Evolutionary conservation across 2,888 invertebrate species (phyloP), one percentile per base, ranked within the genome.

Genomic region (Eubasilissa splendida): DNA sequence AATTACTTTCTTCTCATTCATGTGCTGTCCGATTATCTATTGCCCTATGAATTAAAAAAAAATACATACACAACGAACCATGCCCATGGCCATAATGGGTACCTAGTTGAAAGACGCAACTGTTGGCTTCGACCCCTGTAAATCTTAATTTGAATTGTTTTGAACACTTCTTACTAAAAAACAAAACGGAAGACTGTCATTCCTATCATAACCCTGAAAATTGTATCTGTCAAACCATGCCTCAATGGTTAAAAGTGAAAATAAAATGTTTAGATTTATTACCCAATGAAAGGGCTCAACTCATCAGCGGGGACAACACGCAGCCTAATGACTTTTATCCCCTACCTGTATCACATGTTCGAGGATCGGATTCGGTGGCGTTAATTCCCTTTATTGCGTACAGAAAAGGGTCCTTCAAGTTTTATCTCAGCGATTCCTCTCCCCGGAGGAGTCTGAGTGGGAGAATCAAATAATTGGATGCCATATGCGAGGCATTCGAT

Each of bases 301-400:
- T 74, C 80, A 65, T 75, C 66, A 58, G 75, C 65, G 14, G 58
- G 65, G 66, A 63, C 54, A 54, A 73, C 56, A 81, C 79, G 79
- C 76, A 79, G 63, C 70, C 33, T 66, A 77, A 79, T 79, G 74
- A 58, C 65, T 78, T 73, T 70, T 77, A 79, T 81, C 74, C 63
- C 75, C 53, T 56, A 80, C 76, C 79, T 79, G 83, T 68, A 81
- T 83, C 81, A 81, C 83, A 77, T 75, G 74, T 74, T 76, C 70
- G 59, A 71, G 58, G 78, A 80, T 82, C 80, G 80, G 82, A 79
- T 80, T 80, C 77, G 75, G 68, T 60, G 80, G 83, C 81, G 83
- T 83, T 82, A 83, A 83, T 83, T 76, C 83, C 76, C 63, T 83
- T 83, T 83, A 83, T 83, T 82, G 50, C 77, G 52, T 53, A 70